Evolutionary conservation across 2,797 vertebrate genomes (phyloP), one percentile per base, ranked within the genome.

Genomic region (Cuculus canorus): DNA sequence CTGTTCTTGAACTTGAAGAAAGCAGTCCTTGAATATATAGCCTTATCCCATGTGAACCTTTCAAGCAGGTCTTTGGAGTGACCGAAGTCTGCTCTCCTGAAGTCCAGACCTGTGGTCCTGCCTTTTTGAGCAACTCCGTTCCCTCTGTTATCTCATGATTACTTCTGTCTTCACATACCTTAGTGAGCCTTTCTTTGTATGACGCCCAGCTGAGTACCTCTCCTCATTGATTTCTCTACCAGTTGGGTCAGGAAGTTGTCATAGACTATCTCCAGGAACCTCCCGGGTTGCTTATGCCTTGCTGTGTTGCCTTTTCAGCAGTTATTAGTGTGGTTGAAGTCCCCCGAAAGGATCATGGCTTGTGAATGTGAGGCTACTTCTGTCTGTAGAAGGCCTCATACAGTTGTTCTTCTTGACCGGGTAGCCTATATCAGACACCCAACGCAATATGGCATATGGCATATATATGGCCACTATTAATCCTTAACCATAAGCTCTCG

Each of bases 371-470:
- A 83, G 5, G 27, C 6, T 76, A 4, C 7, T 56, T 79, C 35
- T 45, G 6, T 45, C 7, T 45, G 10, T 45, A 52, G 39, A 54
- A 79, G 14, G 19, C 15, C 56, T 75, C 27, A 48, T 37, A 8
- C 9, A 32, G 8, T 11, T 25, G 6, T 45, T 47, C 37, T 33
- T 47, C 16, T 16, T 33, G 23, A 70, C 66, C 47, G 61, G 28
- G 13, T n/a, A 73, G 27, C 18, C 17, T 64, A 9, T 2, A 76
- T 57, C 27, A 61, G 37, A 61, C 37, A 56, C 9, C 2, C 14
- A 32, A 7, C 6, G 13, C 30, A 23, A 8, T 7, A 2, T 25
- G 24, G 13, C 3, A 35, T 2, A 1, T 35, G 5, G 13, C 3
- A 35, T 2, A 1, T 35, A 5, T 13, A n/a, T n/a, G 7, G 45